Evolutionary conservation across 2,797 vertebrate species (phyloP), one percentile per base, ranked within the genome.

Genomic region (Melanotaenia nigrans): DNA sequence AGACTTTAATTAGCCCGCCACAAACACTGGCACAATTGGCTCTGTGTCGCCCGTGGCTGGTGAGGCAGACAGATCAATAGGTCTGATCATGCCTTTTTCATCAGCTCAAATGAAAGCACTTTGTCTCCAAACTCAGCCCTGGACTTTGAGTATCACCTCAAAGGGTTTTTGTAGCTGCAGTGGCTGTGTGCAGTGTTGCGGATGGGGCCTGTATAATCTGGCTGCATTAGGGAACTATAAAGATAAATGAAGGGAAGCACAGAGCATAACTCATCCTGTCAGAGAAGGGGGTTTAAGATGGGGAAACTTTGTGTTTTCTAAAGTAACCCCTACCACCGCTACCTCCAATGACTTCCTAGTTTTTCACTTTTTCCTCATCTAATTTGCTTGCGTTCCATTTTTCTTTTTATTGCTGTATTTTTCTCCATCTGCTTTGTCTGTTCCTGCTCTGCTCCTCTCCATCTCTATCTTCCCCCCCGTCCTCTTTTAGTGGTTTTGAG

Each of bases 231-330:
- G 84, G 90, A 92, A 92, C 89, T 90, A 92, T 92, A 89, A 93
- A 94, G 94, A 95, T 94, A 93, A 94, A 94, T 95, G 92, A 90
- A 90, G 86, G 85, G 82, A 85, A 79, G 83, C 70, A 84, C 66
- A 76, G 86, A 87, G 87, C 90, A 92, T 94, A 91, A 92, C 91
- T 94, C 93, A 94, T 94, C 88, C 90, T 95, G 94, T 94, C 94
- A 93, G 81, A 89, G 76, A 77, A 82, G 45, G 65, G 83, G 83
- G 73, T 89, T 92, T 90, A 87, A 90, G 80, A 85, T 42, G 75
- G 81, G 85, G 88, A 89, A 92, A 93, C 87, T 88, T 90, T 89
- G 87, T 92, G 87, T 92, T 91, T 89, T 91, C 81, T 77, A 81
- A 86, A 86, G 80, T 87, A 85, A 80, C 75, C 67, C 68, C 65